Evolutionary conservation across 2,113 vertebrate species (phyloP), one percentile per base, ranked within the genome.

Genomic region (Otis tarda): DNA sequence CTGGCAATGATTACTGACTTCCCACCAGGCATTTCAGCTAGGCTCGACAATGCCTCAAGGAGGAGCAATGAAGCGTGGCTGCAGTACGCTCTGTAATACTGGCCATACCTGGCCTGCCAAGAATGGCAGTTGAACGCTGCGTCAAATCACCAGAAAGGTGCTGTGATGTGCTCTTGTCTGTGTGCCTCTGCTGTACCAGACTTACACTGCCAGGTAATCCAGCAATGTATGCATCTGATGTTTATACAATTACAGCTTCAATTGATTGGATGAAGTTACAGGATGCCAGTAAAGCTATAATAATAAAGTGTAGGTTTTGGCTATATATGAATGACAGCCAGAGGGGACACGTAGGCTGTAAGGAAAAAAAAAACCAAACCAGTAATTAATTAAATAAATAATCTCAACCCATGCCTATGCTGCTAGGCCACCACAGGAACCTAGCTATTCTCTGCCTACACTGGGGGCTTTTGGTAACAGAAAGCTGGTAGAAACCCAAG

Each of bases 391-490:
- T 49, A 49, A 49, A 22, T 49, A 45, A 87, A 35, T 20, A 49
- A 76, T 22, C 33, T 45, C 56, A 69, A 27, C 10, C 37, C 52
- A 30, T 45, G 17, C 57, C 52, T n/a, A 71, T 9, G 45, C 20
- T 79, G 45, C 33, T 35, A 23, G 7, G 24, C 37, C 67, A 53
- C 68, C 33, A 45, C 4, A 81, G n/a, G 60, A 59, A 74, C 47
- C 27, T 50, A 31, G n/a, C 25, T 24, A 10, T 55, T 60, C 56
- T 63, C 49, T 61, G 55, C 55, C 49, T 79, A 18, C 9, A 43
- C 53, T 0, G 0, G 24, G 39, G 41, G 30, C 6, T 0, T 33
- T 23, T 35, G 39, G 52, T 39, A 60, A 49, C 28, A 49, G n/a
- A 55, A 67, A 60, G 35, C 55, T 49, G 25, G n/a, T 2, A 45